Percentiles rank a stretch among this genome's conserved stretches.
Conservation (phyloP, 2,888 invertebrate species). For the Diadegma fenestrale region DNA sequence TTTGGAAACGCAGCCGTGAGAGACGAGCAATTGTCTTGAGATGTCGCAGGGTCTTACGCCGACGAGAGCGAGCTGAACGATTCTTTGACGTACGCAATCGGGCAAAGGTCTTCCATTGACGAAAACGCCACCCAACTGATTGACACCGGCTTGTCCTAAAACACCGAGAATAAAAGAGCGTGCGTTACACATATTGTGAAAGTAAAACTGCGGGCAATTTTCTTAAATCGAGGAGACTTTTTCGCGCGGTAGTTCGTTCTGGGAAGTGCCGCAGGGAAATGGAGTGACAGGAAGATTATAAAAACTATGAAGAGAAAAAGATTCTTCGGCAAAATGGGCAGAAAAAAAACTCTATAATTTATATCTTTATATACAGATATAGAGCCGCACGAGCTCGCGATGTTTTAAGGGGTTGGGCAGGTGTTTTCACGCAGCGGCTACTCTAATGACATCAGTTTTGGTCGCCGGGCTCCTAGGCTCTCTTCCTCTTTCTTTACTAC, state of each 20-base stretch:
- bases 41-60: slow-evolving; percentile 99
- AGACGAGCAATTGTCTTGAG: slow-evolving; percentile 96
- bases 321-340: slow-evolving; percentile 23
- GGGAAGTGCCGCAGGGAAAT: slow-evolving; percentile 41
- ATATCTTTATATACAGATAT: background rate
- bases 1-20: slow-evolving; percentile 98
- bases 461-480: slow-evolving; percentile 59
- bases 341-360: background rate
- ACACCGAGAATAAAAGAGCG: background rate
- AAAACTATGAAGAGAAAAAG: slow-evolving; percentile 31
- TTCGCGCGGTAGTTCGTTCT: slow-evolving; percentile 1
- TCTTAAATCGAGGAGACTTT: background rate
- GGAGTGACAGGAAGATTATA: slow-evolving; percentile 47
- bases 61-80: slow-evolving; percentile 97
- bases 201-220: slow-evolving; percentile 2
- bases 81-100: slow-evolving; percentile 96
- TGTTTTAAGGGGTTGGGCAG: slow-evolving; percentile 72
- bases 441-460: slow-evolving; percentile 77
- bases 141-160: slow-evolving; percentile 97
- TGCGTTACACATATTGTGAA: background rate
- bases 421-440: slow-evolving; percentile 73
- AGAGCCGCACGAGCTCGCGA: slow-evolving; percentile 1
- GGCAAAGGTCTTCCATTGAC: slow-evolving; percentile 99
- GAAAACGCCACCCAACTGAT: slow-evolving; percentile 98
- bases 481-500: slow-evolving; percentile 41